phyloP scores from a whole-genome alignment of 1,140 invertebrate species.

The Pygmarrhopalites habei region DNA sequence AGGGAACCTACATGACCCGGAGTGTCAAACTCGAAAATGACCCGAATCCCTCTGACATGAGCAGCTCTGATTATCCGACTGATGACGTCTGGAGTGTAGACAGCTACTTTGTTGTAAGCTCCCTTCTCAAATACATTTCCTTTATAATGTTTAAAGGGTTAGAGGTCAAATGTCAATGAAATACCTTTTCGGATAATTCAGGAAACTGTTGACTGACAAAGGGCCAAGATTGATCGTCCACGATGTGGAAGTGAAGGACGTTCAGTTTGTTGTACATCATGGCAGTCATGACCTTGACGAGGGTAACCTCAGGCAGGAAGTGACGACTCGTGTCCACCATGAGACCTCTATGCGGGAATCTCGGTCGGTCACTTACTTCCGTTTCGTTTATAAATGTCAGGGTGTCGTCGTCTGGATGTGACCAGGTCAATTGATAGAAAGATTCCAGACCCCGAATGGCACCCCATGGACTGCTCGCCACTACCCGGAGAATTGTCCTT shows the following conservation, averaged over 20 bases:
- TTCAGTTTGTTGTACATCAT: constrained; percentile 58
- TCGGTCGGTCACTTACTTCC: constrained; percentile 48
- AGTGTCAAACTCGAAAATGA: constrained; percentile 86
- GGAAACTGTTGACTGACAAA: constrained; percentile 28
- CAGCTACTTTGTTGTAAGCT: constrained; percentile 56
- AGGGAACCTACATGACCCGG: constrained; percentile 53
- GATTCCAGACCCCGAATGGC: constrained; percentile 35
- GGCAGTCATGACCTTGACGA: constrained; percentile 46
- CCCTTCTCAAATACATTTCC: constrained; percentile 54
- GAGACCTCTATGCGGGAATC: constrained; percentile 49
- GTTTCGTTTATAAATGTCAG: constrained; percentile 42
- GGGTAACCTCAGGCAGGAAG: constrained; percentile 44
- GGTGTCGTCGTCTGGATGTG: neutral
- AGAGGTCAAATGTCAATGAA: too few species aligned
- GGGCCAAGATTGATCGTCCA: constrained; percentile 48
- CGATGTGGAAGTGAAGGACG: constrained; percentile 58
- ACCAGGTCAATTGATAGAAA: constrained; percentile 35
- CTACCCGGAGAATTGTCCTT: too few species aligned
- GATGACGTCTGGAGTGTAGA: constrained; percentile 62
- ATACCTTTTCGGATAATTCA: constrained; percentile 25
- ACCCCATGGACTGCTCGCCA: constrained; percentile 33
- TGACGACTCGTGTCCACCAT: constrained; percentile 52
- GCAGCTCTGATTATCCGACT: constrained; percentile 67
- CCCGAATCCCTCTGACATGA: constrained; percentile 71
- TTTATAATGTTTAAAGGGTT: neutral